phyloP scores from a whole-genome alignment of 2,797 vertebrate species.

The Eupleurogrammus muticus region DNA sequence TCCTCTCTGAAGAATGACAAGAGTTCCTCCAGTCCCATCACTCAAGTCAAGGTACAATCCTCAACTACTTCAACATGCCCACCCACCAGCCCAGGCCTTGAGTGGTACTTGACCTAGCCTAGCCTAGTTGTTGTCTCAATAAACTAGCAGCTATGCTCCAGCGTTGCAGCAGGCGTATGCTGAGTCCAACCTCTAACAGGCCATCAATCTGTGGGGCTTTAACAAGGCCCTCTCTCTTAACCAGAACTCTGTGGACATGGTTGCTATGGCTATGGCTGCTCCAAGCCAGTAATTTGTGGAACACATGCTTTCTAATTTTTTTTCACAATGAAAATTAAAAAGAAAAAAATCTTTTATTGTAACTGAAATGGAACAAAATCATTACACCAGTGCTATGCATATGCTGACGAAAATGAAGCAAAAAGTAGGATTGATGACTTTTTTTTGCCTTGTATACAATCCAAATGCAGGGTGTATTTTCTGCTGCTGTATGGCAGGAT shows the following conservation, averaged over 20 bases:
- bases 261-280: constrained; percentile 79
- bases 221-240: constrained; percentile 77
- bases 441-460: constrained; percentile 65
- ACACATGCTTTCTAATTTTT: constrained; percentile 71
- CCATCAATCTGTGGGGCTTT: constrained; percentile 82
- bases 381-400: constrained; percentile 49
- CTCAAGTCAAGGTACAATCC: constrained; percentile 95
- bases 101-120: constrained; percentile 75
- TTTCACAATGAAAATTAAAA: constrained; percentile 61
- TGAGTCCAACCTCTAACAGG: constrained; percentile 60
- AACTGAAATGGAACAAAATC: constrained; percentile 61
- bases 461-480: constrained; percentile 56
- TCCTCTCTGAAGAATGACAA: constrained; percentile 98
- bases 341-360: constrained; percentile 25
- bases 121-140: constrained; percentile 54
- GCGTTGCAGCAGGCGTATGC: constrained; percentile 40
- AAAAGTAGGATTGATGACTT: constrained; percentile 44
- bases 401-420: constrained; percentile 52
- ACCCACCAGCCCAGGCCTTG: constrained; percentile 40
- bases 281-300: constrained; percentile 79
- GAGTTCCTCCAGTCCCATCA: constrained; percentile 96
- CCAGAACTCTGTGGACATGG: constrained; percentile 82
- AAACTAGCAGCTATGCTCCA: constrained; percentile 57
- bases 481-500: constrained; percentile 69
- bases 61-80: constrained; percentile 46